Conservation (phyloP, 2,888 invertebrate species). For the Apamea crenata region DNA sequence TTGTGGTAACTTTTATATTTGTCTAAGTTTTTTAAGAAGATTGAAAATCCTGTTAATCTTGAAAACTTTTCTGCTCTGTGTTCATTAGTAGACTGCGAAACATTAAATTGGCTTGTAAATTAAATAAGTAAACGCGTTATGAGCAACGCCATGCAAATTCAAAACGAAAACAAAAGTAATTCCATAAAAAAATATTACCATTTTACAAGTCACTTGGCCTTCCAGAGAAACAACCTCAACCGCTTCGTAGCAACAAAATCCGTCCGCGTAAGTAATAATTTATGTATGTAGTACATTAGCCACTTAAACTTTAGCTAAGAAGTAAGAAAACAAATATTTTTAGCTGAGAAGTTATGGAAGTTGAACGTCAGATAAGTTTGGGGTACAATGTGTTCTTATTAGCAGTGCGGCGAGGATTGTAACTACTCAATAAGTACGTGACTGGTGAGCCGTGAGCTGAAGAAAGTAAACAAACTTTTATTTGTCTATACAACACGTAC, state of each 20-base stretch:
- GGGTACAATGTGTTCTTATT: constrained; percentile 72
- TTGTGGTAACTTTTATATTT: constrained; percentile 19
- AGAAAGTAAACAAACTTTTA: constrained; percentile 49
- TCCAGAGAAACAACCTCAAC: constrained; percentile 28
- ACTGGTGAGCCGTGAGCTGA: constrained; percentile 47
- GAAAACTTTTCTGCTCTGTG: not conserved
- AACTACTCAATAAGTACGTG: constrained; percentile 72
- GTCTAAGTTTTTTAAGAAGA: constrained; percentile 16
- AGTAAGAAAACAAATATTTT: constrained; percentile 60
- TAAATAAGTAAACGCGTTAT: not conserved
- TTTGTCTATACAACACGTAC: constrained; percentile 48
- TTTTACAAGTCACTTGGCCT: constrained; percentile 11
- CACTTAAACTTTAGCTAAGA: constrained; percentile 59
- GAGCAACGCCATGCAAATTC: not conserved
- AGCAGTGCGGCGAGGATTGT: constrained; percentile 54
- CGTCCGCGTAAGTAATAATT: constrained; percentile 54
- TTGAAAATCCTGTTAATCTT: not conserved
- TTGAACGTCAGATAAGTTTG: constrained; percentile 65
- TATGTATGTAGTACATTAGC: constrained; percentile 60
- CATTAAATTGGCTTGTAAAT: not conserved
- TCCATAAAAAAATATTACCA: not conserved
- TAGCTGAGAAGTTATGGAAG: constrained; percentile 61
- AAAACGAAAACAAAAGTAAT: not conserved
- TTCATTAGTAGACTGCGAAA: not conserved
- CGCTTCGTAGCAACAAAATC: constrained; percentile 45